Base-by-base conservation (phyloP, 2,113 vertebrate genomes). In the Phrynosoma platyrhinos region DNA sequence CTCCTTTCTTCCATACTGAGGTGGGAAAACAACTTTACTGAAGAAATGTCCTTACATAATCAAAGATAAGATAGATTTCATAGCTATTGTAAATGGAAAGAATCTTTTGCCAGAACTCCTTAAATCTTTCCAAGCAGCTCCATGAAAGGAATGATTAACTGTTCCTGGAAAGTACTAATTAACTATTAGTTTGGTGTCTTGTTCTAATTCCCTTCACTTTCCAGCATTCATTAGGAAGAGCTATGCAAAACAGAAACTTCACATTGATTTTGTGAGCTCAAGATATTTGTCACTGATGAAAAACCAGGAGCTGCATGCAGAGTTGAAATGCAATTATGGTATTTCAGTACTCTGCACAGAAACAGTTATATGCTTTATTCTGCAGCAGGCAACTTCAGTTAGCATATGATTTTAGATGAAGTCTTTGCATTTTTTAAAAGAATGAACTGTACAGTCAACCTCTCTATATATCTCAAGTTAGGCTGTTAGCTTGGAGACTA, bases 91-190 rank as follows among this genome's bases (percentile, higher is more conserved):
- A 88, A 68, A 0, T 1, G 21, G 36, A 84, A 84, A 25, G 90
- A 82, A 91, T 72, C 42, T 88, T 16, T 68, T 42, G 72, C 66
- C n/a, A 79, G 79, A 75, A 79, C 18, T 91, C 87, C 86, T 87
- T 71, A 87, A 72, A 90, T 90, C 3, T 76, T 79, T 79, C 23
- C 36, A 80, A 89, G 64, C 52, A 20, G 55, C 68, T 74, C 77
- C 5, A 47, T 30, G 78, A 80, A 89, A 89, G 68, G 68, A 68
- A 79, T 75, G 76, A 93, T 58, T 79, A 92, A 93, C 0, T 84
- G 76, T 76, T 86, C 23, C 18, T 83, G 12, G 88, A 88, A 93
- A 90, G 91, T 87, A 80, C n/a, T 82, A 90, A 90, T 93, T 93
- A 89, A 86, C 80, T 74, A 58, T 78, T 92, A 89, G 42, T 84